A percentile compares a stretch with the other conserved stretches of the same genome.
These are phyloP conservation scores for Eupsittula cactorum DNA, from an alignment of 2,113 vertebrate genomes.

Conservation along the genomic window DNA sequence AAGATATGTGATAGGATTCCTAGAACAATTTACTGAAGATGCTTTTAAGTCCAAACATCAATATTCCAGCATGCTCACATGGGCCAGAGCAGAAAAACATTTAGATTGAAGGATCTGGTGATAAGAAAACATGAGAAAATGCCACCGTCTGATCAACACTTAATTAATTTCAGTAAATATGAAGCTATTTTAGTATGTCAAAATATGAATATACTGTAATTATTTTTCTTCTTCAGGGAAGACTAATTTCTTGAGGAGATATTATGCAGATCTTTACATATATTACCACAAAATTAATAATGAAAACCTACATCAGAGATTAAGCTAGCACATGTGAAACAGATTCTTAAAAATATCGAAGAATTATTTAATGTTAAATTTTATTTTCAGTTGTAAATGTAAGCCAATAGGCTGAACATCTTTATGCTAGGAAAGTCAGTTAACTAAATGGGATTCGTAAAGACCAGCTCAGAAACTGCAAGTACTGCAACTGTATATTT, in stretches of 20 bases:
- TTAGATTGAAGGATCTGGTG: constrained; percentile 41
- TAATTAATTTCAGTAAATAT: constrained; percentile 75
- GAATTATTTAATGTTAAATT: constrained; percentile 17
- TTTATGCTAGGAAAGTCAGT: neutral
- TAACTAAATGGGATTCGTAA: constrained; percentile 36
- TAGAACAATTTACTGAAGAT: neutral
- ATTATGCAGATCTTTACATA: constrained; percentile 58
- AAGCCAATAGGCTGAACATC: neutral
- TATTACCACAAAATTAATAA: constrained; percentile 43
- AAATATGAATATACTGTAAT: constrained; percentile 59
- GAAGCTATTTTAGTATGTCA: constrained; percentile 65
- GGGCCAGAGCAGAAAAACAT: constrained; percentile 16
- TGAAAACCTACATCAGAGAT: neutral
- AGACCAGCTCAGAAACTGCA: constrained; percentile 42
- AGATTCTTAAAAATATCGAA: constrained; percentile 9
- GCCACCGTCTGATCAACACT: constrained; percentile 65
- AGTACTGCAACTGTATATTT: constrained; percentile 49
- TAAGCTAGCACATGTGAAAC: neutral
- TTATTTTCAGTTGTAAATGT: neutral
- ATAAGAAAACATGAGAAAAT: constrained; percentile 63
- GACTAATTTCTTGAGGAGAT: constrained; percentile 62
- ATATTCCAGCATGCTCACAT: constrained; percentile 24
- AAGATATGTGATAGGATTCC: neutral
- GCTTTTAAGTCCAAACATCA: constrained; percentile 16
- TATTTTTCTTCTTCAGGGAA: constrained; percentile 56